These are phyloP conservation scores for Cynaeus angustus DNA, from an alignment of 2,888 invertebrate genomes.

Conservation along the genomic window DNA sequence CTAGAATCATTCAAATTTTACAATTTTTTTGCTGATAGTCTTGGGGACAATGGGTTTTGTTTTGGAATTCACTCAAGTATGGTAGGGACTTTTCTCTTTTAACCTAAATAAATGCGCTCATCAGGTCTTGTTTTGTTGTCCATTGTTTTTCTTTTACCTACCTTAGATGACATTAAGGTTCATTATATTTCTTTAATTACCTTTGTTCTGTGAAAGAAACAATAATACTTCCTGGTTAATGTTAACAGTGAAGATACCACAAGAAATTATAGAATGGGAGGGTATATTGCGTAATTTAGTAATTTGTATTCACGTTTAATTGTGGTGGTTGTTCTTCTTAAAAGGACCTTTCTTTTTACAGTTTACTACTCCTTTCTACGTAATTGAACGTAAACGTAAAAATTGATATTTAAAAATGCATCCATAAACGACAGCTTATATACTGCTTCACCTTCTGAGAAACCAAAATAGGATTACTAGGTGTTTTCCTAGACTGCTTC, in stretches of 20 bases:
- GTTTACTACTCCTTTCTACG: no score
- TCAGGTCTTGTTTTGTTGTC: constrained; percentile 1
- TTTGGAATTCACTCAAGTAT: background rate
- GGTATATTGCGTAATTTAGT: background rate
- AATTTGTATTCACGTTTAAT: constrained; percentile 1
- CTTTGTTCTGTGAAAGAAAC: background rate
- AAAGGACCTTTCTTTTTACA: no score
- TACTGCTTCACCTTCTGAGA: no score
- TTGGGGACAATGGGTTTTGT: background rate
- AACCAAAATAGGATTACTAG: no score
- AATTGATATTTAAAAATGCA: no score
- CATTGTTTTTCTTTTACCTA: background rate
- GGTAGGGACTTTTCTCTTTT: background rate
- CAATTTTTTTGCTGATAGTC: no score
- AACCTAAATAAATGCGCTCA: background rate
- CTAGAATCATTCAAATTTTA: background rate
- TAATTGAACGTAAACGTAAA: no score
- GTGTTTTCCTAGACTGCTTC: no score
- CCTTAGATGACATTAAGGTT: background rate
- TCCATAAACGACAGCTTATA: no score
- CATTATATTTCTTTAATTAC: background rate
- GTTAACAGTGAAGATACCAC: background rate
- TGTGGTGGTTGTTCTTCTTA: no score
- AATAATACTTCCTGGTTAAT: background rate
- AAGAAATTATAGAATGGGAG: background rate